A percentile compares a stretch with the other conserved stretches of the same genome.
These are phyloP conservation scores for Chymomyza caudatula DNA, from an alignment of 2,888 invertebrate species.

Conservation along the genomic window DNA sequence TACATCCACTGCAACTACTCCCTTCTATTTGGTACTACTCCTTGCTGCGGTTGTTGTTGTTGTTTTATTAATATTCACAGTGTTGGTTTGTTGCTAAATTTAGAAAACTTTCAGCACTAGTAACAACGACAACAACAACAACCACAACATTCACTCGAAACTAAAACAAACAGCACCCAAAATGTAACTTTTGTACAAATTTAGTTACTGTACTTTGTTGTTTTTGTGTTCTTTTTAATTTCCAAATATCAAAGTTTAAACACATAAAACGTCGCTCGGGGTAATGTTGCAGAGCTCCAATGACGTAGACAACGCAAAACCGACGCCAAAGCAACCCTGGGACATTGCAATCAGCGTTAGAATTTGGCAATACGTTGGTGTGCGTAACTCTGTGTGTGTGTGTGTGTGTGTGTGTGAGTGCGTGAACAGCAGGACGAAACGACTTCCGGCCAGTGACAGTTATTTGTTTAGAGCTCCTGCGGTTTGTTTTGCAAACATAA, in stretches of 20 bases:
- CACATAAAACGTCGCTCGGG: conserved; percentile 42
- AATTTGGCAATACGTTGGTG: not conserved
- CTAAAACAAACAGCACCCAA: not conserved
- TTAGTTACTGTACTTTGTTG: conserved; percentile 4
- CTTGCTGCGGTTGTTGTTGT: not conserved
- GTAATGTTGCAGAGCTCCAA: not conserved
- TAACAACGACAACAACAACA: conserved; percentile 18
- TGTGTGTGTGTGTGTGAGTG: not conserved
- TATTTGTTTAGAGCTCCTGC: conserved; percentile 31
- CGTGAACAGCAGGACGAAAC: not conserved
- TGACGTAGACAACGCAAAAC: conserved; percentile 1
- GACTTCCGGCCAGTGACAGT: not conserved
- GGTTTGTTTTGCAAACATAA: conserved; percentile 47
- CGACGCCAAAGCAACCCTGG: not conserved
- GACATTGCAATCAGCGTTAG: conserved; percentile 12
- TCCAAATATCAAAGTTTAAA: conserved; percentile 59
- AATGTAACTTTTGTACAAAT: not conserved
- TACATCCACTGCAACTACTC: too few species aligned
- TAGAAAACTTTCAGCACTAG: conserved; percentile 43
- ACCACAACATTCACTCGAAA: conserved; percentile 27
- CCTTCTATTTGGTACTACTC: not conserved
- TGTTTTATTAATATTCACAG: conserved; percentile 50
- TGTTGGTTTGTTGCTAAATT: conserved; percentile 49
- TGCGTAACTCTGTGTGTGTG: not conserved
- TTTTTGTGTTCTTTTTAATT: conserved; percentile 28